Evolutionary conservation across 2,113 vertebrate genomes (phyloP).

Genomic region (Charadrius vociferus): DNA sequence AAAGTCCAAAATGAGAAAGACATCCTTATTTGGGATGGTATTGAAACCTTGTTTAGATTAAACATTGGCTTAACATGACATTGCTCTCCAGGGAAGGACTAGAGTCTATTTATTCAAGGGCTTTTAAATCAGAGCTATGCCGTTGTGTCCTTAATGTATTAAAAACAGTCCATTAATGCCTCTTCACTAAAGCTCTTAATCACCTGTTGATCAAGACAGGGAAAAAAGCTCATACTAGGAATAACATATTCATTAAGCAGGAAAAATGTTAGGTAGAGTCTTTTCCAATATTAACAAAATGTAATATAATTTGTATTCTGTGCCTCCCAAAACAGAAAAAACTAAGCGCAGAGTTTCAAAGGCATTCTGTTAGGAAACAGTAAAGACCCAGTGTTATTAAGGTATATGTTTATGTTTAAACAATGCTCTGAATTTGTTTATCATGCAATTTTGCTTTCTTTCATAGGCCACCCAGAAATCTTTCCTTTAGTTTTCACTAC

Average conservation of each 20-base stretch:
- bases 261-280: not conserved
- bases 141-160: not conserved
- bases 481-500: conserved; percentile 88
- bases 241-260: not conserved
- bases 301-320: not conserved
- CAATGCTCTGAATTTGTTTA: not conserved
- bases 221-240: not conserved
- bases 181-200: not conserved
- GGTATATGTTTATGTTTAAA: not conserved
- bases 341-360: not conserved
- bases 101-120: not conserved
- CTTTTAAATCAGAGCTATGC: not conserved
- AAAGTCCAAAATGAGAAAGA: not conserved
- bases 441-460: not conserved
- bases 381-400: not conserved
- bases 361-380: not conserved
- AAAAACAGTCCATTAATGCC: not conserved
- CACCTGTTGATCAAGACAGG: not conserved
- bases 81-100: not conserved
- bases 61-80: not conserved
- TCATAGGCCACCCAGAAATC: conserved; percentile 84
- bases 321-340: not conserved
- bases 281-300: not conserved
- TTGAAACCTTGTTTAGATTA: not conserved
- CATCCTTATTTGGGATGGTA: not conserved